Conservation (phyloP, 2,888 invertebrate genomes). For the Antitype chi region DNA sequence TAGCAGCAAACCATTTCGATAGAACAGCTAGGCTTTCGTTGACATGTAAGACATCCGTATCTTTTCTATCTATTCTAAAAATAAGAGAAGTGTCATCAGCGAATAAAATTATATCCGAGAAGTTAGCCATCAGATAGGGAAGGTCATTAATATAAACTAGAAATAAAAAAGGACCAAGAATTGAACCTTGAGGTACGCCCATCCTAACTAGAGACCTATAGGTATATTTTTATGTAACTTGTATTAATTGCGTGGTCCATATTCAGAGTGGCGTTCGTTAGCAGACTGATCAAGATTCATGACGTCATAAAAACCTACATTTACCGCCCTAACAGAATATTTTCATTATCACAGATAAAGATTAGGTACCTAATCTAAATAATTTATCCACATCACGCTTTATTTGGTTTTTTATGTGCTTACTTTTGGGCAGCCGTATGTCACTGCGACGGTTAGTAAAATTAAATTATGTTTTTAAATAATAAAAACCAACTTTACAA, state of each 20-base stretch:
- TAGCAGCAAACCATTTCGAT: too few relatives aligned
- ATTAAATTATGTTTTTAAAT: background rate
- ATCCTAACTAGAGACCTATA: too few relatives aligned
- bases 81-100: too few relatives aligned
- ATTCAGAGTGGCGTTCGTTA: conserved; percentile 6
- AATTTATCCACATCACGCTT: background rate
- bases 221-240: background rate
- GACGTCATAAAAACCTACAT: conserved; percentile 25
- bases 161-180: too few relatives aligned
- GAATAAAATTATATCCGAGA: too few relatives aligned
- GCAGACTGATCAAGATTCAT: conserved; percentile 24
- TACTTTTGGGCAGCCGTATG: background rate
- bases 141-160: too few relatives aligned
- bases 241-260: background rate
- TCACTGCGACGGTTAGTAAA: background rate
- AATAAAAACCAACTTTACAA: background rate
- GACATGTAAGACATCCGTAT: too few relatives aligned
- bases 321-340: background rate
- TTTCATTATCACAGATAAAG: conserved; percentile 6
- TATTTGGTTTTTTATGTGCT: background rate
- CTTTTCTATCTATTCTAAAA: too few relatives aligned
- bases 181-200: too few relatives aligned
- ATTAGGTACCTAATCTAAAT: background rate
- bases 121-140: too few relatives aligned
- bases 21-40: too few relatives aligned